Conservation (phyloP, 1,140 invertebrate species). For the Pachypsylla venusta region DNA sequence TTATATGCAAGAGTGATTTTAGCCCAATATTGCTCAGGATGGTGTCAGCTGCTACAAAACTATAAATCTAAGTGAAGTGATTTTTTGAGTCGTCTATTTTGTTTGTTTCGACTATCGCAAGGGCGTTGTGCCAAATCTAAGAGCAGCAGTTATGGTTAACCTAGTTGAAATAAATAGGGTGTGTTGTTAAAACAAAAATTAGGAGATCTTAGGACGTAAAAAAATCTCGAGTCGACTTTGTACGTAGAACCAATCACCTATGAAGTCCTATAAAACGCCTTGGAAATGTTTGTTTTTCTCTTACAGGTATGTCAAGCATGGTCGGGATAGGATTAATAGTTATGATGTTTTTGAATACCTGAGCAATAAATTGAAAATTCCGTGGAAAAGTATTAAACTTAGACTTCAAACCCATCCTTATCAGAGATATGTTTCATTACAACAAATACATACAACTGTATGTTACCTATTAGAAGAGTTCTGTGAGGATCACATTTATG, state of each 20-base stretch:
- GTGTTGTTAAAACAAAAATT: not conserved
- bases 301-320: constrained; percentile 7
- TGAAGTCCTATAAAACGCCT: not conserved
- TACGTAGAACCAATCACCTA: not conserved
- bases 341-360: not conserved
- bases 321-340: not conserved
- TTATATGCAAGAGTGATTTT: too few species aligned
- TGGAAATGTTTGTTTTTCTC: not conserved
- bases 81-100: too few species aligned
- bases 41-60: too few species aligned
- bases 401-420: not conserved
- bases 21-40: too few species aligned
- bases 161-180: not conserved
- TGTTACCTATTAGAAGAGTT: not conserved
- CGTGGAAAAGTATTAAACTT: not conserved
- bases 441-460: not conserved
- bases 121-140: too few species aligned
- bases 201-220: not conserved
- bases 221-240: not conserved
- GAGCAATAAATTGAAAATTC: not conserved
- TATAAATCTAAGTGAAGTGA: too few species aligned
- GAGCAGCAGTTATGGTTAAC: too few species aligned
- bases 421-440: not conserved
- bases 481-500: not conserved
- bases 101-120: too few species aligned